Percentiles rank a stretch among this genome's conserved stretches.
Conservation (phyloP, 2,113 vertebrate genomes). For the Mus spicilegus region DNA sequence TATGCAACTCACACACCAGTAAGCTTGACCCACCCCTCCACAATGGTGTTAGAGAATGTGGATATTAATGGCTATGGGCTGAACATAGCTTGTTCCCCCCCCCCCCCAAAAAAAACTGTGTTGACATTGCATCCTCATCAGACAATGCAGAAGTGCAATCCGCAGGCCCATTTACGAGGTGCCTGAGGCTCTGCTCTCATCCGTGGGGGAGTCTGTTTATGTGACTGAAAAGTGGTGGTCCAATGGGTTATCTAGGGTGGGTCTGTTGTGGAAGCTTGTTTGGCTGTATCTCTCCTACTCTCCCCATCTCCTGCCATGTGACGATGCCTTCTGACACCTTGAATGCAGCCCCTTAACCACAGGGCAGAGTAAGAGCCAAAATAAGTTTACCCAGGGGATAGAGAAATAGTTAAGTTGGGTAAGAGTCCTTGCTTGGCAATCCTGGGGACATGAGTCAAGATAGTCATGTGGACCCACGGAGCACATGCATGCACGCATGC, state of each 20-base stretch:
- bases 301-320: not conserved
- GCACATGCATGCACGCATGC: not conserved
- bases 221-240: no score
- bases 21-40: not conserved
- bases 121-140: not conserved
- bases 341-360: not conserved
- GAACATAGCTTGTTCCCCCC: not conserved
- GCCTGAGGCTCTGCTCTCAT: not conserved
- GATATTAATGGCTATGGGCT: not conserved
- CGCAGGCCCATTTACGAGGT: not conserved
- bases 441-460: not conserved
- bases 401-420: not conserved
- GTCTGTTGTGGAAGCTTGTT: not conserved
- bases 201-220: not conserved
- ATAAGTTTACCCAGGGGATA: not conserved
- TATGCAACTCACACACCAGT: no score
- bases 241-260: not conserved
- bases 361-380: not conserved
- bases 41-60: not conserved
- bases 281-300: not conserved
- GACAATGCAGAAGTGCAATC: not conserved
- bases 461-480: not conserved
- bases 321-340: not conserved
- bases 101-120: not conserved
- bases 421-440: not conserved